Evolutionary conservation across 2,113 vertebrate species (phyloP).

Genomic region (Erpornis zantholeuca): DNA sequence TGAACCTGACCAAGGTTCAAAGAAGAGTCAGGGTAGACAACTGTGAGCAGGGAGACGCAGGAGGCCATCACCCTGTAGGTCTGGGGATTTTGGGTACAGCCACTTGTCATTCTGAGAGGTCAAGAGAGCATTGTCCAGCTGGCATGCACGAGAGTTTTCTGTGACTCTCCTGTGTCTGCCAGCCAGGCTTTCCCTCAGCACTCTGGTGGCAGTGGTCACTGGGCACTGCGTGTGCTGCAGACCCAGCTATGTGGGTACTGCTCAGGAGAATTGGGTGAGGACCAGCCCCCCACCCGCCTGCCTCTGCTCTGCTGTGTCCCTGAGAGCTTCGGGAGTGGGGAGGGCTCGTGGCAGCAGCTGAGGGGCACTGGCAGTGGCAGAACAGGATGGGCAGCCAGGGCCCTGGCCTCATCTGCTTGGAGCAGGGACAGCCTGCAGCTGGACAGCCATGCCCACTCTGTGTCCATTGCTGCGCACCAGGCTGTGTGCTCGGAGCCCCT

Average conservation of each 20-base stretch:
- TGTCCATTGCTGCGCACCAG: rapidly evolving
- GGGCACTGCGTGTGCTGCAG: background rate
- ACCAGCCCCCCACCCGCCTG: background rate
- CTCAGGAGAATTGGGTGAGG: background rate
- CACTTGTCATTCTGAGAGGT: background rate
- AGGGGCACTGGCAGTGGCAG: background rate
- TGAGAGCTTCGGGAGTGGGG: rapidly evolving
- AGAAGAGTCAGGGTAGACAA: background rate
- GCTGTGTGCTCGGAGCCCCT: background rate
- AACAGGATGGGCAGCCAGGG: background rate
- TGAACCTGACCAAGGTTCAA: background rate
- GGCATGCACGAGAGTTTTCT: background rate
- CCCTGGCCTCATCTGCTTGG: background rate
- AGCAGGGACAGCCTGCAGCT: background rate
- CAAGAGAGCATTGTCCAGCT: background rate
- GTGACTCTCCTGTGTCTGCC: background rate
- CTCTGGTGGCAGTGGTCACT: background rate
- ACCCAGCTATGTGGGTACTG: background rate
- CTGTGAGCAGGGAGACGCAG: background rate
- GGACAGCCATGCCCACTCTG: background rate
- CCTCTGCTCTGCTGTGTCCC: background rate
- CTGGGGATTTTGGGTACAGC: background rate
- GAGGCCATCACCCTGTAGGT: background rate
- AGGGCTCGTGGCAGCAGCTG: background rate
- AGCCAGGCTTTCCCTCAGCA: background rate